Evolutionary conservation across 2,888 invertebrate genomes (phyloP), one percentile per base, ranked within the genome.

Genomic region (Melinaea marsaeus): DNA sequence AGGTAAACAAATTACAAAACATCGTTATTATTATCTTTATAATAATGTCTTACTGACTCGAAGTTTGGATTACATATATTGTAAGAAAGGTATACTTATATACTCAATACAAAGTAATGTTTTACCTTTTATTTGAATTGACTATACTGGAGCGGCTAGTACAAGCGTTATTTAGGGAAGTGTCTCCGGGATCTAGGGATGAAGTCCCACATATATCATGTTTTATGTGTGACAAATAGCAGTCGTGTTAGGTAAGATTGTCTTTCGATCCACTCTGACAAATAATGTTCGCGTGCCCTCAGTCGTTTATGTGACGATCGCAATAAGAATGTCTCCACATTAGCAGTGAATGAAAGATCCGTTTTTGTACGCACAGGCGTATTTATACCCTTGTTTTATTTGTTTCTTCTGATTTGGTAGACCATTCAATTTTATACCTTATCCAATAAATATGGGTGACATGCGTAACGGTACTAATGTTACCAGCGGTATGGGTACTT

Each of bases 171-270:
- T 72, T 68, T 66, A 68, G 66, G 67, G 62, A 64, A 74, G 74
- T 74, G 77, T 61, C 62, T 65, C 67, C 72, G 76, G 78, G 73
- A 77, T 82, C 79, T 83, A 80, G 81, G 77, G 78, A 75, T 76
- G 77, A 78, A 75, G 78, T 72, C 68, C 69, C 71, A 77, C 80
- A 88, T 88, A 83, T 80, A 88, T 89, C 88, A 88, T 84, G 84
- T 86, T 86, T 85, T 88, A 86, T 88, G 84, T 84, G 86, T 88
- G 88, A 89, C 87, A 89, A 90, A 90, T 89, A 88, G 88, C 7
- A 85, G 84, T 81, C 81, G 82, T 85, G 84, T 86, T 88, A 87
- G 84, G 76, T 79, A 79, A 85, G 88, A 90, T 90, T 87, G 88
- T 86, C 85, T 88, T 88, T 83, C 85, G 84, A 89, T 90, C 85